phyloP scores from a whole-genome alignment of 2,888 invertebrate genomes.

The Folsomia candida region DNA sequence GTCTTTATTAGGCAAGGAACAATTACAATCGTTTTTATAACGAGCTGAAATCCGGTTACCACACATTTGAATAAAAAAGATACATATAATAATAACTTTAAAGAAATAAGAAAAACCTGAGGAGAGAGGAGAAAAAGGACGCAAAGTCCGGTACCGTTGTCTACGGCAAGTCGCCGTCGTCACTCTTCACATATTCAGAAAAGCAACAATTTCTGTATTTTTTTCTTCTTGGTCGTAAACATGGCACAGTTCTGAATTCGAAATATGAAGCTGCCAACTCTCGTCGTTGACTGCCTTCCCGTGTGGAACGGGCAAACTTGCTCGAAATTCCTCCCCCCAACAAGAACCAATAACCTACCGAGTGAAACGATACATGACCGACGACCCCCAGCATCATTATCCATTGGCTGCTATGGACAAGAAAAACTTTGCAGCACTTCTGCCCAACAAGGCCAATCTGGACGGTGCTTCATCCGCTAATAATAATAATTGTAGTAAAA shows the following conservation, averaged over 20 bases:
- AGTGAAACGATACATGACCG: slow-evolving; percentile 42
- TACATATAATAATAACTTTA: no score
- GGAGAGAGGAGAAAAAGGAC: no score
- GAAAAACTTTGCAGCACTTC: slow-evolving; percentile 37
- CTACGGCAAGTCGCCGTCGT: background rate
- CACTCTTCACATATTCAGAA: background rate
- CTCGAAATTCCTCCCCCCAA: slow-evolving; percentile 25
- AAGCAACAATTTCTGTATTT: slow-evolving; percentile 10
- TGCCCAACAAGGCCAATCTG: slow-evolving; percentile 34
- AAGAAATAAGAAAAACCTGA: no score
- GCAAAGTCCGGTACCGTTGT: background rate
- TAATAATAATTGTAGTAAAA: slow-evolving; percentile 26
- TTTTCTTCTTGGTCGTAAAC: slow-evolving; percentile 39
- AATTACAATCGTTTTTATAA: no score
- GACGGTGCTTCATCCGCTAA: slow-evolving; percentile 23
- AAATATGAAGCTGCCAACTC: slow-evolving; percentile 49
- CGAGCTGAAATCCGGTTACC: no score
- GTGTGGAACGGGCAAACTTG: slow-evolving; percentile 49
- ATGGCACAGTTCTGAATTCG: slow-evolving; percentile 50
- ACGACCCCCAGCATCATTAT: slow-evolving; percentile 38
- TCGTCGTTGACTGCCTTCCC: slow-evolving; percentile 36
- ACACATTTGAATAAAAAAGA: no score
- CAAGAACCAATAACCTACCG: background rate
- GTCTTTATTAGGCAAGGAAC: no score
- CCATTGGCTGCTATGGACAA: slow-evolving; percentile 47